Base-by-base conservation (phyloP, 1,140 invertebrate genomes). In the Calephelis virginiensis region DNA sequence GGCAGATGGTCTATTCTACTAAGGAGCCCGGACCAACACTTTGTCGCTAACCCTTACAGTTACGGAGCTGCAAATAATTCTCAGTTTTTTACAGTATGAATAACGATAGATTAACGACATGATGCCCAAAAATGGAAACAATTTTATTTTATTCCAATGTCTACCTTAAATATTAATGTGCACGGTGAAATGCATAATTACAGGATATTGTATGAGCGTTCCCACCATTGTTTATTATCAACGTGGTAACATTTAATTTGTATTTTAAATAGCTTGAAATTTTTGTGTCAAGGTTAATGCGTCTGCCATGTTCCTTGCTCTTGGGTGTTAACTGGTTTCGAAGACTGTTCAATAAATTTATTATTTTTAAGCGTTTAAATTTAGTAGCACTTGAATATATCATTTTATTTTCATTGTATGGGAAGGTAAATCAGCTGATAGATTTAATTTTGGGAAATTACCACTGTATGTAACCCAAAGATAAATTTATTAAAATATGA, bases 241-340 rank as follows among this genome's bases (percentile, higher is more conserved):
- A 37, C 28, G 53, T 10, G 53, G 53, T 59, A 59, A 59, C 37
- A 59, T 59, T 43, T 59, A 37, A 59, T 59, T 59, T 59, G 53
- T 59, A 38, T 59, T 56, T 59, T 59, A 59, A 59, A 59, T 59
- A 59, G 53, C 53, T 59, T 59, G 28, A 59, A 59, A 59, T 59
- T 59, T 59, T 37, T 37, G 53, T 56, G 53, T 56, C 53, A 56
- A 56, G 53, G 53, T 6, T 37, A 56, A 56, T 56, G 53, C 10
- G 53, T 38, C 28, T n/a, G 6, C n/a, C 12, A 6, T 37, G 53
- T 8, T 59, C 53, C 53, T 59, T 37, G 37, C 37, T 59, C 28
- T 59, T 56, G 53, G 53, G 28, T 37, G 53, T 56, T 56, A 12
- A 56, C 53, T 56, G 53, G 14, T 28, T 11, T 53, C 9, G 4